These are phyloP conservation scores for Apostichopus leukothele DNA, from an alignment of 53 echinoderm and acorn worm species.

Conservation along the genomic window DNA sequence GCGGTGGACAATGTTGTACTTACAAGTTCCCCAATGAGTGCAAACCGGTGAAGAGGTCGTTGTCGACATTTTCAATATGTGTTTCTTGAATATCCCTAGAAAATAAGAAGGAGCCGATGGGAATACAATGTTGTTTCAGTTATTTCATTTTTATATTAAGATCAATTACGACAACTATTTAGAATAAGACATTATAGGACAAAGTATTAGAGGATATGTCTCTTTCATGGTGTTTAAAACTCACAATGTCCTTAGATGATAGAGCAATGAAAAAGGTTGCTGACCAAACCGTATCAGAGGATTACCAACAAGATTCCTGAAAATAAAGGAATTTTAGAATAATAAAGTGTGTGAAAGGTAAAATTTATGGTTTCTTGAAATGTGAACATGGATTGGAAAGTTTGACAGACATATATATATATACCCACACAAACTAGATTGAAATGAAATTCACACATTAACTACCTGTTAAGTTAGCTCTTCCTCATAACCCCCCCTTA, in stretches of 20 bases:
- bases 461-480: no score
- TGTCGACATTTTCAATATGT: neutral
- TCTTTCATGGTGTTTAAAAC: neutral
- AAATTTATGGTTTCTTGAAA: no score
- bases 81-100: constrained; percentile 8
- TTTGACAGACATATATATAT: no score
- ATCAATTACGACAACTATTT: no score
- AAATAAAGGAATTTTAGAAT: neutral
- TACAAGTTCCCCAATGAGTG: constrained; percentile 8
- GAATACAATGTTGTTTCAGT: no score
- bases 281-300: neutral
- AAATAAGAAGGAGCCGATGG: neutral
- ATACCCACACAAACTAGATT: no score
- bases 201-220: no score
- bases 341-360: neutral
- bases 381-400: no score
- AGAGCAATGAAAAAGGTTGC: neutral
- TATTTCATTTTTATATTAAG: no score
- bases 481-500: no score
- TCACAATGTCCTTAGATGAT: neutral
- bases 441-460: no score
- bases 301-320: neutral
- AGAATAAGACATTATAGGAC: no score
- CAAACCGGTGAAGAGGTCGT: neutral
- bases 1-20: neutral